Conservation (phyloP, 2,113 vertebrate species). For the Stegostoma tigrinum region DNA sequence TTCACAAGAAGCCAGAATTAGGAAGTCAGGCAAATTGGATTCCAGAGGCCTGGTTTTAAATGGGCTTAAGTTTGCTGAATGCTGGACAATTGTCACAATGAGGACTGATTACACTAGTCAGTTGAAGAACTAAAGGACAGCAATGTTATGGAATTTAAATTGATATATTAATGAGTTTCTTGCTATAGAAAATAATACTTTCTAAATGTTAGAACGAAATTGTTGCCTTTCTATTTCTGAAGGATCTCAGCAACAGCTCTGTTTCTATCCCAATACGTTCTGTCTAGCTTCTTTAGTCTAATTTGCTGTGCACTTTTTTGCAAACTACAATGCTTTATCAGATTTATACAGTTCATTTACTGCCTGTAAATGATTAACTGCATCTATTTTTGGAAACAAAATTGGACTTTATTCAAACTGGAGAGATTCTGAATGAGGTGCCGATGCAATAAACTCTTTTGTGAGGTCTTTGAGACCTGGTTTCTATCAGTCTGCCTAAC, state of each 20-base stretch:
- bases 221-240: background rate
- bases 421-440: background rate
- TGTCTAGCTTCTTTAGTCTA: background rate
- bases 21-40: background rate
- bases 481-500: too few relatives aligned
- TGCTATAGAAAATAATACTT: background rate
- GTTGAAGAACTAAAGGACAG: background rate
- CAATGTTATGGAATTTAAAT: background rate
- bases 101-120: background rate
- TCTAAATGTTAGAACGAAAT: background rate
- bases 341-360: background rate
- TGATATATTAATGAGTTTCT: background rate
- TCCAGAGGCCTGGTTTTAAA: background rate
- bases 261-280: background rate
- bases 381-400: background rate
- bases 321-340: too few relatives aligned
- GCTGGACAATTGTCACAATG: background rate
- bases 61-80: background rate
- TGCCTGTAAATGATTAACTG: constrained; percentile 10
- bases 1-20: background rate
- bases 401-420: constrained; percentile 3
- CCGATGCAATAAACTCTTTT: background rate
- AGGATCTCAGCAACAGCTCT: background rate
- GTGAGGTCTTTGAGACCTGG: background rate
- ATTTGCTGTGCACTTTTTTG: background rate